Conservation (phyloP, 2,113 vertebrate genomes). For the Psittacula cyanocephala region DNA sequence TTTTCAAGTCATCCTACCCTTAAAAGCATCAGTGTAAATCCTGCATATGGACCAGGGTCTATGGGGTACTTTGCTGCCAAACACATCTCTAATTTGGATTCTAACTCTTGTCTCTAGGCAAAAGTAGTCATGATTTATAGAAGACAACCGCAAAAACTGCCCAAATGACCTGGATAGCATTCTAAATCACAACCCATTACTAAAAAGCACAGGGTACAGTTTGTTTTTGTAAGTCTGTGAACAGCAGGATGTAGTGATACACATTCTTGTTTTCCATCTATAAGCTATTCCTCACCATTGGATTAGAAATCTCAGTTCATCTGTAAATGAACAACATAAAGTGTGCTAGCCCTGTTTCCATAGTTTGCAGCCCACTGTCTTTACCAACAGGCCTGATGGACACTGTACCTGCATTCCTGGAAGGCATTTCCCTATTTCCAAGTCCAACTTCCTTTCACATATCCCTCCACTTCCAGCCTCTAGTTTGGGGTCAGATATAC, state of each 20-base stretch:
- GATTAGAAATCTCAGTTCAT: neutral
- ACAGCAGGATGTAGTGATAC: neutral
- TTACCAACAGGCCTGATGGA: no score
- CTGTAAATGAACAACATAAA: fast-evolving
- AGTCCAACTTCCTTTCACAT: neutral
- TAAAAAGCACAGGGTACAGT: neutral
- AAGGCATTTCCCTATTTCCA: neutral
- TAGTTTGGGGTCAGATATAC: neutral
- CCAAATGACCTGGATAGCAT: neutral
- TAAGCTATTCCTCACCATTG: neutral
- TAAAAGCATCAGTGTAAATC: neutral
- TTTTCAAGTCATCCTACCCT: neutral
- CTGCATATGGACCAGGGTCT: fast-evolving
- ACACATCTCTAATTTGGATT: neutral
- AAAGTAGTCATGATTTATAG: neutral
- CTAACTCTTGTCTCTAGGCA: neutral
- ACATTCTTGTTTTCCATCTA: neutral
- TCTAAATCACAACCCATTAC: neutral
- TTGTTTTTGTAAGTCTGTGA: neutral
- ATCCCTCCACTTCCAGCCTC: neutral
- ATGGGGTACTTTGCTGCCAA: neutral
- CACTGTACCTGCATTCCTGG: neutral
- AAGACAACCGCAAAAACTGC: neutral
- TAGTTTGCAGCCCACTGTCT: neutral
- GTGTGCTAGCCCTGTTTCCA: neutral